Percentiles rank a stretch among this genome's conserved stretches.
Evolutionary conservation across 2,113 vertebrate genomes (phyloP).

Genomic region (Donacobius atricapilla): DNA sequence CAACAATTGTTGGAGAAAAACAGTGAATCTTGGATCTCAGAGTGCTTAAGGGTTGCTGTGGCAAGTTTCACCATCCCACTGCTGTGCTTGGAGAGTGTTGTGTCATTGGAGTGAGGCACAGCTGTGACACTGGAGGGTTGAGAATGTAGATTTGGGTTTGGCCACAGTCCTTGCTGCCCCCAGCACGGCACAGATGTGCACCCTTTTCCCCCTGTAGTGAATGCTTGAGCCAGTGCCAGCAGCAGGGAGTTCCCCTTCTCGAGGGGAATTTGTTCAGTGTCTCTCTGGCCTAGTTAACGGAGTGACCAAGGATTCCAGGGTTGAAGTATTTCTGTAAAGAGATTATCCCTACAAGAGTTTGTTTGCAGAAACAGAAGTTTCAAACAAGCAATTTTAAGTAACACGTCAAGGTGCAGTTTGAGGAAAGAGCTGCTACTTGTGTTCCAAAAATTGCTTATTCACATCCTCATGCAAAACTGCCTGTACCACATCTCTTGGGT

Average conservation of each 20-base stretch:
- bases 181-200: neutral
- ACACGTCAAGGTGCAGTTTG: neutral
- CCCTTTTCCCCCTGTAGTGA: neutral
- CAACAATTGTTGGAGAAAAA: slow-evolving; percentile 14
- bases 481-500: neutral
- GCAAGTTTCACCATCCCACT: neutral
- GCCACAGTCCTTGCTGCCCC: neutral
- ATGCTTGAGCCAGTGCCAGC: neutral
- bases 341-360: neutral
- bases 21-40: neutral
- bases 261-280: neutral
- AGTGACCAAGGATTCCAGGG: neutral
- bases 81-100: neutral
- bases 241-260: neutral
- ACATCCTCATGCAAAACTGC: neutral
- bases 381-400: neutral
- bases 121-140: neutral
- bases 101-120: neutral
- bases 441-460: neutral
- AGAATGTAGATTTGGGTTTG: neutral
- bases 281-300: neutral
- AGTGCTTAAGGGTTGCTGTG: neutral
- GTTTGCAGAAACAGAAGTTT: neutral
- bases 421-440: neutral
- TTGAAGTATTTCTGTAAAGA: neutral